Percentiles rank a stretch among this genome's conserved stretches.
Evolutionary conservation across 1,140 invertebrate genomes (phyloP).

Genomic region (Bombus confusus): DNA sequence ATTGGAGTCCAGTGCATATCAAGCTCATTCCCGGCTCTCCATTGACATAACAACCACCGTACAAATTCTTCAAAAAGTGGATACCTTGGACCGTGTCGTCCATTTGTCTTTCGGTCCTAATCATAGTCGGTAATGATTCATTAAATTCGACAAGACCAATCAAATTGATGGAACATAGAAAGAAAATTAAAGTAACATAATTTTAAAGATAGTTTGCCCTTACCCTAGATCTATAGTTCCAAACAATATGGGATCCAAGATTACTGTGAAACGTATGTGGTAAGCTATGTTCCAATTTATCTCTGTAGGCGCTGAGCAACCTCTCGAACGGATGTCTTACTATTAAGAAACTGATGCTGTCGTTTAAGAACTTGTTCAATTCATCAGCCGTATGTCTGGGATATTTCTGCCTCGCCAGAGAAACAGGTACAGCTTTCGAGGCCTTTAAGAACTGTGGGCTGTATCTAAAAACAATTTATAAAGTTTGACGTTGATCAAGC

Average conservation of each 20-base stretch:
- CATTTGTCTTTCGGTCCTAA: slow-evolving; percentile 75
- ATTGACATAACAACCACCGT: slow-evolving; percentile 87
- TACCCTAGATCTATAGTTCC: slow-evolving; percentile 86
- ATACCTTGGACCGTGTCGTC: slow-evolving; percentile 83
- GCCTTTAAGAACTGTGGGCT: slow-evolving; percentile 88
- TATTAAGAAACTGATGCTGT: slow-evolving; percentile 91
- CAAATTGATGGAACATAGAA: neutral
- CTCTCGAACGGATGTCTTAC: slow-evolving; percentile 95
- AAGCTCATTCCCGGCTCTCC: slow-evolving; percentile 85
- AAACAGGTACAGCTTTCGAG: slow-evolving; percentile 89
- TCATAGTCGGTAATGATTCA: neutral
- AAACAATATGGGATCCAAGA: slow-evolving; percentile 89
- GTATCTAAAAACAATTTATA: slow-evolving; percentile 80
- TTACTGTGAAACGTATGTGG: slow-evolving; percentile 92
- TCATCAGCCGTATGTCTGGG: slow-evolving; percentile 88
- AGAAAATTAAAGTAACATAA: neutral
- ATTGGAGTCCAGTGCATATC: slow-evolving; percentile 97
- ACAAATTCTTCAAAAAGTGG: slow-evolving; percentile 91
- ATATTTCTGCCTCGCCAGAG: slow-evolving; percentile 90
- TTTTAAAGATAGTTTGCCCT: slow-evolving; percentile 6
- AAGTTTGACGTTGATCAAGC: neutral
- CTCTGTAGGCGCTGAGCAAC: slow-evolving; percentile 93
- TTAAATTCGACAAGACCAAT: neutral
- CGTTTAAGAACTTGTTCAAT: slow-evolving; percentile 85
- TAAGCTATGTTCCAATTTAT: slow-evolving; percentile 92